These are phyloP conservation scores for Echinops telfairi DNA, from an alignment of 2,113 vertebrate genomes.

Conservation along the genomic window DNA sequence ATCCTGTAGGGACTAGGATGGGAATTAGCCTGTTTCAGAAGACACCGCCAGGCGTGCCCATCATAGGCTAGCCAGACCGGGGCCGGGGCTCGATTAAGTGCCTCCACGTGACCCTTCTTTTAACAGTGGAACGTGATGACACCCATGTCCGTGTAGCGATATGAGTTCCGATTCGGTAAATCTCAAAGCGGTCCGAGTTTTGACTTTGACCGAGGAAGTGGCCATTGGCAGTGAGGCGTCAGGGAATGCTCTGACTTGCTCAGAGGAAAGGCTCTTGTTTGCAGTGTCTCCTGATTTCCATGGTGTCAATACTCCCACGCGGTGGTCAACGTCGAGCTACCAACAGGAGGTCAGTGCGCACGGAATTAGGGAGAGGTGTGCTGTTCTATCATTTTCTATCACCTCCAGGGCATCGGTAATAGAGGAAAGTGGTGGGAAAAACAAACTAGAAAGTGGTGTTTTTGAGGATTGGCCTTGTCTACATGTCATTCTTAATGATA, in stretches of 20 bases:
- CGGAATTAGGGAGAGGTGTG: not conserved
- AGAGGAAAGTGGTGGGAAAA: not conserved
- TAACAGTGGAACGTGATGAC: not conserved
- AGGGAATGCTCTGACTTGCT: not conserved
- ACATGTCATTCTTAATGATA: not conserved
- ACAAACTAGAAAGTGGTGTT: not conserved
- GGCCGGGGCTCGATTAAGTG: not conserved
- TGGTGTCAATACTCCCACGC: not conserved
- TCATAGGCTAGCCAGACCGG: not conserved
- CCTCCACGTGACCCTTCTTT: not conserved
- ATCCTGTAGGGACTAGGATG: not conserved
- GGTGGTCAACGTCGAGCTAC: not conserved
- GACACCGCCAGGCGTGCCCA: not conserved
- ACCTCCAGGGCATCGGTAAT: not conserved
- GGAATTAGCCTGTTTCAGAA: not conserved
- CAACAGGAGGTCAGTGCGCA: not conserved
- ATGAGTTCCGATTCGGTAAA: not conserved
- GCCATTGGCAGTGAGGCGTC: not conserved
- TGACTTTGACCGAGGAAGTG: not conserved
- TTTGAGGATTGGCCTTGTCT: not conserved
- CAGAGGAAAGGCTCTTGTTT: not conserved
- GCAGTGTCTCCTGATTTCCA: not conserved
- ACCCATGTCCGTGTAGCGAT: not conserved
- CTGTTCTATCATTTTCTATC: not conserved
- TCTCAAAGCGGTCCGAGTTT: too few species aligned